Base-by-base conservation (phyloP, 2,113 vertebrate genomes). In the Gallinago jamesoni region DNA sequence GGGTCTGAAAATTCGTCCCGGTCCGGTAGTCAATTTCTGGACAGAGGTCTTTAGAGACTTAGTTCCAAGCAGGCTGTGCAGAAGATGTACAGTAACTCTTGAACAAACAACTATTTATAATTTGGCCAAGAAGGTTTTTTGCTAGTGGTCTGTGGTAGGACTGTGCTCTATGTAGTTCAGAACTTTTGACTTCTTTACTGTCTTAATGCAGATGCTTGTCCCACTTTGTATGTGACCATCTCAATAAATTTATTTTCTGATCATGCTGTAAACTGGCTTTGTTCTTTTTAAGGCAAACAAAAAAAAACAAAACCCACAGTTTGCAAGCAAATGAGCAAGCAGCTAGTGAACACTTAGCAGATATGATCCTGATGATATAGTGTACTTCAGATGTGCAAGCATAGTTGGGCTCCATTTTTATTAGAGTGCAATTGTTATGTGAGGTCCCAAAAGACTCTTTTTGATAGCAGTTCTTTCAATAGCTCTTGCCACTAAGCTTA, bases 301-400 rank as follows among this genome's bases (percentile, higher is more conserved):
- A 60, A 86, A 55, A 16, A 4, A 1, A 3, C 1, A 25, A 1
- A 14, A 12, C 41, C 35, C 9, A 10, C 5, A 45, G 8, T 53
- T 76, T 41, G 25, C 21, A 35, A 68, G 25, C 10, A 63, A 52
- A 24, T 39, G 9, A 60, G 7, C 5, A 27, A 43, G 14, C 31
- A 33, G 13, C 66, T 56, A 16, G 5, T 35, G 30, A 75, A 30
- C 39, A 10, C 17, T 52, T 3, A 33, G 27, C 30, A 85, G 53
- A 15, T 52, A 45, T 0, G 2, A 17, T 79, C 31, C 53, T 60
- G 17, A n/a, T 1, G 3, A 15, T 23, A 12, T 9, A 24, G 16
- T 8, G 19, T 30, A 25, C 7, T 20, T 87, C 5, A 25, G 27
- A 64, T 35, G 5, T 5, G 8, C n/a, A 12, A 35, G 22, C 7